Evolutionary conservation across 1,140 invertebrate genomes (phyloP), one percentile per base, ranked within the genome.

Genomic region (Aphelinus certus): DNA sequence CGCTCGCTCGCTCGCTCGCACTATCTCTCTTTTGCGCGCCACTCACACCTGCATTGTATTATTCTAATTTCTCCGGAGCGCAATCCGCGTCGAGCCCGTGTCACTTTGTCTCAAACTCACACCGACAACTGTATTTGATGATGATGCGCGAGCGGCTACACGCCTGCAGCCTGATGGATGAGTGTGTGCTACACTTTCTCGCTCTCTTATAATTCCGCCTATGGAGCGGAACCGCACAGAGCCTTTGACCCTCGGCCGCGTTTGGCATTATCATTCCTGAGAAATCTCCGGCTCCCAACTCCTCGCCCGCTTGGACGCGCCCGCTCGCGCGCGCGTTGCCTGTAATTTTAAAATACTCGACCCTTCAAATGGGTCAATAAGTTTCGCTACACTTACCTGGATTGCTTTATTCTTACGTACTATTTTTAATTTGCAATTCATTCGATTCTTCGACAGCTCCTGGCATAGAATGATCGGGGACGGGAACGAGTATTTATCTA

Each of bases 1-100:
- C 48, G 9, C 66, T 63, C 75, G 56, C 53, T 46, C 75, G 56
- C 53, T 46, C 49, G 51, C 65, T 4, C 67, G 64, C 55, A 6
- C 49, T 69, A 68, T 69, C 68, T 73, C 42, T 72, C 26, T n/a
- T 56, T 74, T 26, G 47, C 61, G 58, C 64, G 74, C 81, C 80
- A 81, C 80, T 82, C 82, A 83, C 79, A 79, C 81, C 84, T 83
- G 66, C 53, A 58, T 64, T 64, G 84, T 87, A 86, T 86, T 87
- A 86, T 87, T 85, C 82, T 86, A 86, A 87, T 87, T 84, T 86
- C 82, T 81, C 83, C 80, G 80, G 82, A 58, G 67, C 73, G 60
- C 62, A 70, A 75, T 72, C 68, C 78, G 51, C 69, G 71, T 74
- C 75, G 74, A 71, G 71, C 73, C 76, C 75, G 77, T 74, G 80